Evolutionary conservation across 1,140 invertebrate genomes (phyloP), one percentile per base, ranked within the genome.

Genomic region (Saccostrea glomerata): DNA sequence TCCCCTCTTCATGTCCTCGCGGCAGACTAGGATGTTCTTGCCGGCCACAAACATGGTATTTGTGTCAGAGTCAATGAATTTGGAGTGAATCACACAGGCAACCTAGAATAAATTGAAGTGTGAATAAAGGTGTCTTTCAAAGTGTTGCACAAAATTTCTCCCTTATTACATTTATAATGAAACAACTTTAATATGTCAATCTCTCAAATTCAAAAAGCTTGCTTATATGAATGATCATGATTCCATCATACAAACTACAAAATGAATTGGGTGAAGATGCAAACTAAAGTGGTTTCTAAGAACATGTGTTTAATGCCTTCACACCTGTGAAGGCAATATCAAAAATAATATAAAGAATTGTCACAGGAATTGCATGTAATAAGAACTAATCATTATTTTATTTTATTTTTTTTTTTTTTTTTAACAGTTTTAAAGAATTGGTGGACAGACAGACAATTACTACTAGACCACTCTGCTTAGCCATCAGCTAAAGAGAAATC

Each of bases 1-100:
- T 23, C 93, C 93, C 12, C 82, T 82, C 86, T 94, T 94, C 92
- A 95, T 94, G 70, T 95, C 93, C 23, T 94, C 94, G 25, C 93
- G 91, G n/a, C 92, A 92, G 11, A 93, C 92, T 17, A 93, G 89
- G 17, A 91, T 87, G 7, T 91, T 92, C 85, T 92, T 93, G 25
- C 92, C 93, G 25, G 92, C 90, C 77, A 95, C 88, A 89, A 92
- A 94, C 85, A 94, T 95, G 56, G 93, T 92, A 90, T 94, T 93
- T 23, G 91, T 92, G 2, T 94, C 93, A 47, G 91, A 91, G 87
- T 95, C 94, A 40, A 95, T 92, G 86, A 95, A 94, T 40, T 92
- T 91, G 15, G 94, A 92, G 91, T 94, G 94, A 17, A 95, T 92
- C 40, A 95, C 94, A 91, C 94, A 95, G 4, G 94, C 94, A 82